These are phyloP conservation scores for Ahaetulla prasina DNA, from an alignment of 2,113 vertebrate genomes.

Conservation along the genomic window DNA sequence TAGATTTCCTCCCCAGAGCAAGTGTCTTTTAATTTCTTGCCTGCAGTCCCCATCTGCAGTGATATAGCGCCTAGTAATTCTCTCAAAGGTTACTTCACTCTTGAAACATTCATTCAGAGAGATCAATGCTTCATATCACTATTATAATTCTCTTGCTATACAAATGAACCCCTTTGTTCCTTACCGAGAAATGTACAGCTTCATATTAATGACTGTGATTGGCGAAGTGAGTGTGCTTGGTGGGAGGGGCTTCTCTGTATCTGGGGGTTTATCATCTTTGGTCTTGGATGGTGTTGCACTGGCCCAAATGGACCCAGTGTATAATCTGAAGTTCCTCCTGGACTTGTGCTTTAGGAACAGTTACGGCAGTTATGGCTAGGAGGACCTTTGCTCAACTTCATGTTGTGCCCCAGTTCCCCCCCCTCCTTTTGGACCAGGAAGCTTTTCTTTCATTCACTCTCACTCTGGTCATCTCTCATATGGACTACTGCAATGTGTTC, in stretches of 20 bases:
- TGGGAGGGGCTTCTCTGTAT: not conserved
- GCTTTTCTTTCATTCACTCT: not conserved
- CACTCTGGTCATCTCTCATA: not conserved
- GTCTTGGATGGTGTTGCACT: not conserved
- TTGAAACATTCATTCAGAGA: not conserved
- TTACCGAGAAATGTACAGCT: not conserved
- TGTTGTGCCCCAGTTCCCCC: not conserved
- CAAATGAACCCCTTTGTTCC: not conserved
- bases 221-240: not conserved
- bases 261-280: not conserved
- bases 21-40: too few relatives aligned
- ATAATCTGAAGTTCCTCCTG: not conserved
- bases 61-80: not conserved
- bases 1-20: too few relatives aligned
- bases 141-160: not conserved
- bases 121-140: slow-evolving; percentile 1
- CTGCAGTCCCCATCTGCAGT: too few relatives aligned
- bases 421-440: not conserved
- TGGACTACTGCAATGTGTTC: not conserved
- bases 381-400: not conserved
- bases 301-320: not conserved
- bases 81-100: slow-evolving; percentile 8
- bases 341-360: not conserved
- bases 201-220: not conserved
- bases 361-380: not conserved